A percentile compares a stretch with the other conserved stretches of the same genome.
Evolutionary conservation across 53 echinoderm and acorn worm species (phyloP).

Genomic region (Echinometra lucunter): DNA sequence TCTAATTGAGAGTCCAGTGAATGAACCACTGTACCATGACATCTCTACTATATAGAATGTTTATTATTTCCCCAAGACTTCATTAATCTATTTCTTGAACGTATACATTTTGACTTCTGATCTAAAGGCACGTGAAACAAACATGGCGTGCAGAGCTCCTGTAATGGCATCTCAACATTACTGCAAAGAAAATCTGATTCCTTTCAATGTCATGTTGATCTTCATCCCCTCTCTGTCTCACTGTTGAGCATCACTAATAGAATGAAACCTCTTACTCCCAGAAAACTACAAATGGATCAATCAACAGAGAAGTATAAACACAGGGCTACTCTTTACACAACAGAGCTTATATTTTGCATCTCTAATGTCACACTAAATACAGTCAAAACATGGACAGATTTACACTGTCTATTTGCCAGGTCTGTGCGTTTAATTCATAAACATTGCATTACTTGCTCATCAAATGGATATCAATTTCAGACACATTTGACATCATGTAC

Average conservation of each 20-base stretch:
- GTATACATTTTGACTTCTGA: background rate
- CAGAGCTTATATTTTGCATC: background rate
- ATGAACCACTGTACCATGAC: no score
- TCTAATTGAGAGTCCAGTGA: no score
- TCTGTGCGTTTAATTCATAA: background rate
- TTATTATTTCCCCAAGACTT: no score
- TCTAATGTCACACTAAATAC: background rate
- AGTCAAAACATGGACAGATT: slow-evolving; percentile 12
- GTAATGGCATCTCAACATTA: background rate
- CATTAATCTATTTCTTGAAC: no score
- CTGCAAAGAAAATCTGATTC: background rate
- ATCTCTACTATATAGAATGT: no score
- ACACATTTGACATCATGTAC: background rate
- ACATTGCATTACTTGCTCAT: background rate
- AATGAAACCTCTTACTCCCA: background rate
- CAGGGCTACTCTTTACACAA: background rate
- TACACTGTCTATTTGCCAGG: slow-evolving; percentile 16
- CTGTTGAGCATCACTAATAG: background rate
- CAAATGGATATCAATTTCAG: slow-evolving; percentile 27
- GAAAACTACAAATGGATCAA: slow-evolving; percentile 37
- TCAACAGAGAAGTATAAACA: slow-evolving; percentile 9
- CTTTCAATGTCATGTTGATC: background rate
- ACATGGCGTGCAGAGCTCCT: background rate
- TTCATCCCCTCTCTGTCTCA: background rate
- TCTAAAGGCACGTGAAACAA: background rate